Evolutionary conservation across 2,113 vertebrate genomes (phyloP).

Genomic region (Astatotilapia flaviijosephi): DNA sequence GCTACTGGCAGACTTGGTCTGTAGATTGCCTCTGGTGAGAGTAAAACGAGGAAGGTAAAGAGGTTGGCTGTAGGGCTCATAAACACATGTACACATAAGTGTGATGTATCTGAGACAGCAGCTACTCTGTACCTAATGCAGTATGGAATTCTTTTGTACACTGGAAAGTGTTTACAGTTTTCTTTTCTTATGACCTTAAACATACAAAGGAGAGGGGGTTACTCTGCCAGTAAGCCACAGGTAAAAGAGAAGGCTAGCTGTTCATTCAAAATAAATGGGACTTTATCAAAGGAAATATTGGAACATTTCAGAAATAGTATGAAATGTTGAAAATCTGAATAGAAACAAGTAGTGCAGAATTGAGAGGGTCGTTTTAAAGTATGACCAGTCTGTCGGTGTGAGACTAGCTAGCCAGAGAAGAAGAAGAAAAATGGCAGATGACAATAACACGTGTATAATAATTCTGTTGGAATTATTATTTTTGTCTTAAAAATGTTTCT

Average conservation of each 20-base stretch:
- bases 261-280: not conserved
- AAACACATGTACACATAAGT: not conserved
- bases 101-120: accelerated
- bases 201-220: not conserved
- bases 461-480: not conserved
- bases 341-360: not conserved
- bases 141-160: not conserved
- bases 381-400: not conserved
- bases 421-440: not conserved
- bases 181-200: not conserved
- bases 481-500: not conserved
- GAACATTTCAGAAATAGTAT: not conserved
- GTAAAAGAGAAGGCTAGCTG: not conserved
- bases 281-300: not conserved
- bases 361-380: not conserved
- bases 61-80: not conserved
- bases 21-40: not conserved
- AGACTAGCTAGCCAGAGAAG: not conserved
- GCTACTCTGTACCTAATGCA: not conserved
- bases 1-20: not conserved
- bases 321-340: not conserved
- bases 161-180: not conserved
- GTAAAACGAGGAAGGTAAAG: not conserved
- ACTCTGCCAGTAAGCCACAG: not conserved
- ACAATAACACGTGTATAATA: not conserved